Conservation (phyloP, 2,888 invertebrate genomes). For the Philereme vetulata region DNA sequence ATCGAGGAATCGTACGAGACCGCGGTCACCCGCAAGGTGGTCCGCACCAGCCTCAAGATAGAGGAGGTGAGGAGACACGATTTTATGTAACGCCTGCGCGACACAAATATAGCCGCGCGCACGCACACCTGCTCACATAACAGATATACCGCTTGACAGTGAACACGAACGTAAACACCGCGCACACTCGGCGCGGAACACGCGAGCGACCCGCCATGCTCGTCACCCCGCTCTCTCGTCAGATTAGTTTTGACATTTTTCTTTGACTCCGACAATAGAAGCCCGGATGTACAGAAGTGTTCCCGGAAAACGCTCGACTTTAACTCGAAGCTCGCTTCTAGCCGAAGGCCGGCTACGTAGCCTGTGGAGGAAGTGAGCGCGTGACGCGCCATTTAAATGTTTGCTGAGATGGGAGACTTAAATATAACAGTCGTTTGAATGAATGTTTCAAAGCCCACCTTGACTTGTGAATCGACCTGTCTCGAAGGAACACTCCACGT, state of each 20-base stretch:
- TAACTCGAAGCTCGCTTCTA: conserved; percentile 28
- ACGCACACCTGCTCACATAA: conserved; percentile 76
- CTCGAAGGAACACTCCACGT: conserved; percentile 67
- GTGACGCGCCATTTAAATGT: conserved; percentile 66
- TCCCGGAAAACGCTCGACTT: conserved; percentile 54
- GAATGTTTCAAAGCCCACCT: conserved; percentile 77
- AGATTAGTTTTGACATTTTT: conserved; percentile 29
- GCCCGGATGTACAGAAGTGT: conserved; percentile 62
- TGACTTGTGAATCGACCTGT: conserved; percentile 81
- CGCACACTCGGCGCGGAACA: conserved; percentile 32
- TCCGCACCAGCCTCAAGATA: conserved; percentile 88
- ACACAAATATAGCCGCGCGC: conserved; percentile 68
- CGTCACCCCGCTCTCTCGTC: conserved; percentile 39
- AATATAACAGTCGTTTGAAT: conserved; percentile 79
- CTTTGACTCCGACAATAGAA: conserved; percentile 46
- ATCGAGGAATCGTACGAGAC: conserved; percentile 88
- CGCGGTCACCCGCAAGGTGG: conserved; percentile 88
- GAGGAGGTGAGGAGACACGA: conserved; percentile 86
- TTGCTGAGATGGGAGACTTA: conserved; percentile 68
- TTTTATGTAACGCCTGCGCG: conserved; percentile 75
- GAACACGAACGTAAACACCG: conserved; percentile 76
- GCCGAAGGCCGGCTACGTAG: conserved; percentile 34
- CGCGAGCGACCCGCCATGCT: conserved; percentile 22
- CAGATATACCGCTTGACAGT: conserved; percentile 78
- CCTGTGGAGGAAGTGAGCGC: conserved; percentile 67